Evolutionary conservation across 92 coral and sea anemone species (phyloP).

Genomic region (Chrysogorgia sp.): DNA sequence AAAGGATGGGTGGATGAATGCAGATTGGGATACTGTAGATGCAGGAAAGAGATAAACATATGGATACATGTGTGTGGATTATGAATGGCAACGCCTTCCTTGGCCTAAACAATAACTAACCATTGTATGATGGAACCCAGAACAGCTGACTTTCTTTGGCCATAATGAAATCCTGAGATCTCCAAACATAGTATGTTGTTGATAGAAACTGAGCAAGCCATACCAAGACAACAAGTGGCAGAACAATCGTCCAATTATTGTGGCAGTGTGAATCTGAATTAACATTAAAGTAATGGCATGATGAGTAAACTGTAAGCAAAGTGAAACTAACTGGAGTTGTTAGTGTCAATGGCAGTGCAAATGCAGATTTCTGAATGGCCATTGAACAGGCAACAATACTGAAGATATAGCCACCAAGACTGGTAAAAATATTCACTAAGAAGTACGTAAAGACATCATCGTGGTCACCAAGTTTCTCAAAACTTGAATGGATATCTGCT

Average conservation of each 20-base stretch:
- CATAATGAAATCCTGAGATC: conserved; percentile 80
- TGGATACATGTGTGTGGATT: no score
- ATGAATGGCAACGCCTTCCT: no score
- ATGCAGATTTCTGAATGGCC: conserved; percentile 80
- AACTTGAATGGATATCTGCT: conserved; percentile 8
- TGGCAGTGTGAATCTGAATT: background rate
- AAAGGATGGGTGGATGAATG: no score
- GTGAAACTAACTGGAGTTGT: conserved; percentile 70
- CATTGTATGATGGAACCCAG: conserved; percentile 92
- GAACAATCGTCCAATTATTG: no score
- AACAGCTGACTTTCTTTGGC: conserved; percentile 87
- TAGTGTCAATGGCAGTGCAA: conserved; percentile 75
- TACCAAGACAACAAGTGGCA: conserved; percentile 50
- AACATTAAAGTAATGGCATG: background rate
- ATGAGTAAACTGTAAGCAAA: conserved; percentile 26
- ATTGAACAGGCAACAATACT: conserved; percentile 84
- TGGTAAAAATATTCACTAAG: conserved; percentile 73
- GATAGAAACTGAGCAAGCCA: conserved; percentile 77
- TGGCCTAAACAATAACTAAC: conserved; percentile 38
- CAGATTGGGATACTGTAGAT: no score
- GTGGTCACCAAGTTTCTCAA: conserved; percentile 38
- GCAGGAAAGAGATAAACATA: no score
- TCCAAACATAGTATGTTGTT: conserved; percentile 76
- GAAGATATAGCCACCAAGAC: conserved; percentile 73
- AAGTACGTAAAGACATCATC: conserved; percentile 64